These are phyloP conservation scores for Hirundichthys speculiger DNA, from an alignment of 2,113 vertebrate species.

Conservation along the genomic window DNA sequence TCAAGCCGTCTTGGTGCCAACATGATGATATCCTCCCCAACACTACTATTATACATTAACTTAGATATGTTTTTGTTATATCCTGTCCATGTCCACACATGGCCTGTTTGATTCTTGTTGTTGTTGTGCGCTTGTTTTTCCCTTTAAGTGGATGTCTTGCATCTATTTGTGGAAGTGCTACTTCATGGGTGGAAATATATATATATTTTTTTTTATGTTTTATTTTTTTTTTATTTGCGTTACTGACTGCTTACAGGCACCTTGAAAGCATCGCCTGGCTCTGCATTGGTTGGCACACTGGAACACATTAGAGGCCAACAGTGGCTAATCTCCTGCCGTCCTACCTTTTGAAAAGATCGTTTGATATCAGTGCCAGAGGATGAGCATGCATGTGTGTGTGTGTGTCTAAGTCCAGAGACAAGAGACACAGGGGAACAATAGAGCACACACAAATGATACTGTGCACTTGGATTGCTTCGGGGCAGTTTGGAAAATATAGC, in stretches of 20 bases:
- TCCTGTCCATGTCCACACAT: no score
- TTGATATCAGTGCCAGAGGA: slow-evolving; percentile 61
- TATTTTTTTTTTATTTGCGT: slow-evolving; percentile 53
- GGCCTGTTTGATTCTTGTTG: no score
- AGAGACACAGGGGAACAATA: neutral
- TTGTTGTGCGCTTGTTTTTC: no score
- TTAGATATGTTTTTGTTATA: neutral
- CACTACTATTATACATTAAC: neutral
- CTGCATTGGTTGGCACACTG: slow-evolving; percentile 59
- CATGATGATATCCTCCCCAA: neutral
- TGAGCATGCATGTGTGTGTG: slow-evolving; percentile 9
- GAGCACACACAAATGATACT: neutral
- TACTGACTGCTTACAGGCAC: slow-evolving; percentile 48
- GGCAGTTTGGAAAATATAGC: slow-evolving; percentile 11
- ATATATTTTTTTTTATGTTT: neutral
- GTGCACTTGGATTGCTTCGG: slow-evolving; percentile 22
- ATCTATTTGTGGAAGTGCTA: no score
- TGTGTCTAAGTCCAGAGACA: neutral
- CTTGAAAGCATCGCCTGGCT: slow-evolving; percentile 61
- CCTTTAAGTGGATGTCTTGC: no score
- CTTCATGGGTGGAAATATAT: no score
- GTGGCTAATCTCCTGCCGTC: slow-evolving; percentile 55
- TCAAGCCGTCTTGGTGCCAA: neutral
- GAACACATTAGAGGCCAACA: slow-evolving; percentile 61
- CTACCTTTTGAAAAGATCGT: slow-evolving; percentile 67